Percentiles rank a stretch among this genome's conserved stretches.
These are phyloP conservation scores for Heliconius hortense DNA, from an alignment of 2,888 invertebrate genomes.

Conservation along the genomic window DNA sequence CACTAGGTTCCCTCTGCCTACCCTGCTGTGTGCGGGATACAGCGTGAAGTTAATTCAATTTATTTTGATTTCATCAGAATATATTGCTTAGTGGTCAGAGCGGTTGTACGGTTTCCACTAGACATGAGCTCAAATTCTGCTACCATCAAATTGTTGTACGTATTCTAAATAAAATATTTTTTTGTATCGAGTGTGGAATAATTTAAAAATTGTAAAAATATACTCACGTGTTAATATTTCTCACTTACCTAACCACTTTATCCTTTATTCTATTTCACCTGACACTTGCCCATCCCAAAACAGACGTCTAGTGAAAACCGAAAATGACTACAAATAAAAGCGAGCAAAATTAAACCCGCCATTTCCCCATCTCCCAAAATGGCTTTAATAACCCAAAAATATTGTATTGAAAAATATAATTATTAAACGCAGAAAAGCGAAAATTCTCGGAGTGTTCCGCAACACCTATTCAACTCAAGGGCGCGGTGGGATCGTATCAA, in stretches of 20 bases:
- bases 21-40: too few species aligned
- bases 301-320: not conserved
- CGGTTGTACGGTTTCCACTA: too few species aligned
- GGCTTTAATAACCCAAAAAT: conserved; percentile 19
- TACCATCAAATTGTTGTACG: too few species aligned
- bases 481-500: conserved; percentile 39
- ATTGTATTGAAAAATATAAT: conserved; percentile 20
- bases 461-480: conserved; percentile 31
- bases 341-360: not conserved
- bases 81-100: too few species aligned
- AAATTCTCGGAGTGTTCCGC: conserved; percentile 28
- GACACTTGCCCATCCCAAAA: not conserved
- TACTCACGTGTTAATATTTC: not conserved
- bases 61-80: too few species aligned
- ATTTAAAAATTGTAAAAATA: not conserved
- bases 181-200: too few species aligned
- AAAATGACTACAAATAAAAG: conserved; percentile 3
- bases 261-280: not conserved
- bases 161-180: too few species aligned
- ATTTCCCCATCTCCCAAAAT: not conserved
- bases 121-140: too few species aligned
- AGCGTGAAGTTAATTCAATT: too few species aligned
- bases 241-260: too few species aligned
- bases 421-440: conserved; percentile 29
- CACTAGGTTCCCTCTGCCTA: too few species aligned